Conservation (phyloP, 2,113 vertebrate genomes). For the Coreoperca whiteheadi region DNA sequence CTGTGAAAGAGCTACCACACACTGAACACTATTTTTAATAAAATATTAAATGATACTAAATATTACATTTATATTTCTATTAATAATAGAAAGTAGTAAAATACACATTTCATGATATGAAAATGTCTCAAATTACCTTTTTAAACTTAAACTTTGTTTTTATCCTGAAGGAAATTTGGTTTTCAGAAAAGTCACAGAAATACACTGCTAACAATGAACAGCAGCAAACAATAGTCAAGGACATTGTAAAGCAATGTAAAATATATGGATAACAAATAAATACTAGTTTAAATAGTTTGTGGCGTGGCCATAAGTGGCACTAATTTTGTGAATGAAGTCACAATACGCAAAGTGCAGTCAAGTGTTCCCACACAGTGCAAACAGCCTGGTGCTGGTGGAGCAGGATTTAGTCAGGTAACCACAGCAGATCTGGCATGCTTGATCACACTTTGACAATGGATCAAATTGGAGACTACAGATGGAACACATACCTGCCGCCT, state of each 20-base stretch:
- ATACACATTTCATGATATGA: neutral
- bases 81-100: neutral
- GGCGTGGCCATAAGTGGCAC: neutral
- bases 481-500: constrained; percentile 2
- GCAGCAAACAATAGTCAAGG: neutral
- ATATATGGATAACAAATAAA: neutral
- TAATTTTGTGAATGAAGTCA: constrained; percentile 1
- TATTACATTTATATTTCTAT: too few species aligned
- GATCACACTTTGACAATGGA: constrained; percentile 33
- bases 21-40: too few species aligned
- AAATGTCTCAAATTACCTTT: neutral
- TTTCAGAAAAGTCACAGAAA: neutral
- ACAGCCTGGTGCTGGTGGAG: constrained; percentile 13
- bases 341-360: constrained; percentile 14
- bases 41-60: too few species aligned
- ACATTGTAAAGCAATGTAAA: too few species aligned
- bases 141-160: neutral
- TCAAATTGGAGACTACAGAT: constrained; percentile 7
- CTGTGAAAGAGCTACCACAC: neutral
- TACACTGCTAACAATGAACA: neutral
- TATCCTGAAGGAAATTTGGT: neutral
- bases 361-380: neutral
- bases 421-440: constrained; percentile 12
- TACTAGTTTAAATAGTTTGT: neutral
- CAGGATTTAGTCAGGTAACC: constrained; percentile 13